Evolutionary conservation across 2,113 vertebrate species (phyloP).

Genomic region (Trogon melanurus): DNA sequence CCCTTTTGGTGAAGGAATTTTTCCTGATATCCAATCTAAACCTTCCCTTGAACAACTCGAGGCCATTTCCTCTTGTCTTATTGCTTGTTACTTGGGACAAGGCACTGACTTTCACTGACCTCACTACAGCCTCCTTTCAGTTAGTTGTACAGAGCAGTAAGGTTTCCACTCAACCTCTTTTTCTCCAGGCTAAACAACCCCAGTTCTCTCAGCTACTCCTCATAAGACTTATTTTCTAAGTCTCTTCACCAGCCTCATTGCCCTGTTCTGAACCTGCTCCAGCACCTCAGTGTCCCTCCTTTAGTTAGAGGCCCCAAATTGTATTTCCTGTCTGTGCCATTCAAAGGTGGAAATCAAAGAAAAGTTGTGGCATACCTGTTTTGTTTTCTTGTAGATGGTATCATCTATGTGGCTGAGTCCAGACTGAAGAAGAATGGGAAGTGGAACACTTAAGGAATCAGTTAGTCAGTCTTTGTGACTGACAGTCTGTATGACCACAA

Average conservation of each 20-base stretch:
- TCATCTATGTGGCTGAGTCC: neutral
- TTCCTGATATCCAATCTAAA: neutral
- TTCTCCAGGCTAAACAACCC: neutral
- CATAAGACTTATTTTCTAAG: neutral
- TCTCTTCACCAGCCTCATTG: neutral
- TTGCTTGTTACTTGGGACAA: neutral
- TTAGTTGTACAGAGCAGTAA: too few relatives aligned
- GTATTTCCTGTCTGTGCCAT: neutral
- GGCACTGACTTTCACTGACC: neutral
- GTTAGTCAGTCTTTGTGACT: neutral
- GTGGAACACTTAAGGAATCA: neutral
- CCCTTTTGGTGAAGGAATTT: neutral
- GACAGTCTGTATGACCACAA: neutral
- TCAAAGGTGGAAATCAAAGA: neutral
- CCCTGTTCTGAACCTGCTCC: accelerated
- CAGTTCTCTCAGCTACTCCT: neutral
- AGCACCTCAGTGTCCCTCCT: neutral
- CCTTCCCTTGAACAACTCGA: neutral
- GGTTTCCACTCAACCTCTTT: neutral
- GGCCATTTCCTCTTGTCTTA: neutral
- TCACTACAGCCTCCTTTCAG: neutral
- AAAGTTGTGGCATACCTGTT: neutral
- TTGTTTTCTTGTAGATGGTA: neutral
- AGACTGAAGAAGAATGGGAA: neutral
- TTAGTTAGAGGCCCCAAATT: neutral